Base-by-base conservation (phyloP, 2,797 vertebrate species). In the Alectoris magna region DNA sequence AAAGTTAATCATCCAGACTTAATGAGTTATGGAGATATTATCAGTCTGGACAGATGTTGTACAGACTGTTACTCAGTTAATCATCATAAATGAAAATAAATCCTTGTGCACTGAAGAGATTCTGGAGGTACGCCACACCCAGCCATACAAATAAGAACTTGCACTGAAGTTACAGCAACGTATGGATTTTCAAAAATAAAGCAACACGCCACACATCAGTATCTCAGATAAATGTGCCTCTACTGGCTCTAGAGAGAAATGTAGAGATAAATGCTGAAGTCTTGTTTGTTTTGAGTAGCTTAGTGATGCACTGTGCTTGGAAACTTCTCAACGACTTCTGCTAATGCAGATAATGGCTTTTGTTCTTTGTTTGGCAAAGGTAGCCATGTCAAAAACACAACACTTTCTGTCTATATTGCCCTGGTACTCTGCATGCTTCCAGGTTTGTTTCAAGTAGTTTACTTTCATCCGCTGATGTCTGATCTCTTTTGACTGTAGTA, bases 11-110 rank as follows among this genome's bases (percentile, higher is more conserved):
- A 74, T 79, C 62, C 58, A 84, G 55, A 88, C 38, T 86, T 82
- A 64, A 68, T 88, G 77, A 76, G n/a, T 88, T 88, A 78, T 13
- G 43, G 87, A 86, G 77, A 88, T 94, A 51, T 11, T 75, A 60
- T 84, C 76, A 49, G 62, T 44, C 58, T 64, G 66, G 78, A 64
- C 58, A 84, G 91, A 93, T 58, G 60, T 1, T 5, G 63, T 55
- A 36, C 29, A 58, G 55, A n/a, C 55, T 62, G 71, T 26, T 62
- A 79, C 64, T 63, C 43, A 79, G 43, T 76, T 73, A 82, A 84
- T 80, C 7, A 1, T 82, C 64, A 41, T 16, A 76, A 71, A 73
- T 21, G 18, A 73, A 76, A 87, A 91, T 44, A 76, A 88, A 86
- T 78, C 80, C 36, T 39, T 60, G 18, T 0, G 0, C 6, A 1